phyloP scores from a whole-genome alignment of 2,888 invertebrate genomes.

The Hypolimnas misippus region DNA sequence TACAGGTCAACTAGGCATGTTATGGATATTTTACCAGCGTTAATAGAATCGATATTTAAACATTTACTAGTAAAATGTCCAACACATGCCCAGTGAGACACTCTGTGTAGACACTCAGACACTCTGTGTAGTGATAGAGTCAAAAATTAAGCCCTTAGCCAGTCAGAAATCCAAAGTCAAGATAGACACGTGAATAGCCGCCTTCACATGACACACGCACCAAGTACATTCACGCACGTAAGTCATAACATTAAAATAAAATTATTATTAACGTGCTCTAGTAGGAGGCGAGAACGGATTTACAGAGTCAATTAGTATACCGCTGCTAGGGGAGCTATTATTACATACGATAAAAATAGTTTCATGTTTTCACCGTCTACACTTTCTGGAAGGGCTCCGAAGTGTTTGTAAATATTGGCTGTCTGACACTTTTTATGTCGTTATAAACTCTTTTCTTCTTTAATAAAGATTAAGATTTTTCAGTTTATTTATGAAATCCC shows the following conservation, averaged over 20 bases:
- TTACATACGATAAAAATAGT: slow-evolving; percentile 71
- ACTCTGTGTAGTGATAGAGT: too few relatives aligned
- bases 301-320: slow-evolving; percentile 77
- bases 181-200: neutral
- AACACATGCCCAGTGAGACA: too few relatives aligned
- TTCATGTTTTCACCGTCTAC: slow-evolving; percentile 43
- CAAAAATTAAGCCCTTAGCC: neutral
- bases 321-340: slow-evolving; percentile 64
- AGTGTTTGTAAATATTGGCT: neutral
- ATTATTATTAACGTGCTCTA: slow-evolving; percentile 42
- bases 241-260: slow-evolving; percentile 35
- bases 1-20: too few relatives aligned
- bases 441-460: too few relatives aligned
- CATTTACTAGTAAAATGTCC: too few relatives aligned
- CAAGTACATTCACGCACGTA: slow-evolving; percentile 18
- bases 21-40: too few relatives aligned
- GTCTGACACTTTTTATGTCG: neutral
- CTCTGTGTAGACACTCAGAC: too few relatives aligned
- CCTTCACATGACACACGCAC: slow-evolving; percentile 4
- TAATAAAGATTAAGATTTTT: too few relatives aligned
- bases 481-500: too few relatives aligned
- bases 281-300: slow-evolving; percentile 68
- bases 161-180: neutral
- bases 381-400: slow-evolving; percentile 17
- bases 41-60: too few relatives aligned